Evolutionary conservation across 2,888 invertebrate species (phyloP).

Genomic region (Petrolisthes cinctipes): DNA sequence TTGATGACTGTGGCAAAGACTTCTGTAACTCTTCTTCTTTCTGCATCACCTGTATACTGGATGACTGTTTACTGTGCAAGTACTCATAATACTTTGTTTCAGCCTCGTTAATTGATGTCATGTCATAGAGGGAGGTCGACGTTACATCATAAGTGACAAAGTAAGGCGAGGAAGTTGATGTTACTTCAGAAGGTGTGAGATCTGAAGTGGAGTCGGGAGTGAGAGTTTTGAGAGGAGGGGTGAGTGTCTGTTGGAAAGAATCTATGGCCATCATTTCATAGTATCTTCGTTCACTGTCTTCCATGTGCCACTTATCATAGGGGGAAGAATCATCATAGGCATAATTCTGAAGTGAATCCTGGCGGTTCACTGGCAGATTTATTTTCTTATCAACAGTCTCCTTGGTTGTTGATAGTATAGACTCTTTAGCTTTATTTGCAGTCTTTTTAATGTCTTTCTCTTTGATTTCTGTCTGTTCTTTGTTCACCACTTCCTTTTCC

Average conservation of each 20-base stretch:
- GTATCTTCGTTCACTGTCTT: conserved; percentile 57
- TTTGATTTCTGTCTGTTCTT: conserved; percentile 41
- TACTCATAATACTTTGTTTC: conserved; percentile 38
- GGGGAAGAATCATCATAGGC: conserved; percentile 35
- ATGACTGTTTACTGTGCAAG: background rate
- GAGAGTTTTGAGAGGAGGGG: background rate
- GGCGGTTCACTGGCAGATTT: conserved; percentile 43
- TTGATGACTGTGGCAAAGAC: background rate
- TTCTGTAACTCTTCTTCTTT: conserved; percentile 9
- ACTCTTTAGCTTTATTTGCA: no score
- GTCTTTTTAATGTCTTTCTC: conserved; percentile 24
- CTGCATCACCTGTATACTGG: background rate
- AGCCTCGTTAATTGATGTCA: conserved; percentile 48
- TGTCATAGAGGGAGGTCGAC: conserved; percentile 36
- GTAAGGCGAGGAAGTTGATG: background rate
- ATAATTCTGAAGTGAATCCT: conserved; percentile 51
- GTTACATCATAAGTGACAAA: conserved; percentile 24
- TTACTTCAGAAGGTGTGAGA: no score
- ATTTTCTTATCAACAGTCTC: conserved; percentile 30
- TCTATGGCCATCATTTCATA: conserved; percentile 50
- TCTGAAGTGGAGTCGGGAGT: no score
- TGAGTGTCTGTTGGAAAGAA: background rate
- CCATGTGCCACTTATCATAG: conserved; percentile 47
- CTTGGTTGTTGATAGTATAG: no score
- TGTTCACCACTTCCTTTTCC: conserved; percentile 62